A percentile compares a stretch with the other conserved stretches of the same genome.
Evolutionary conservation across 30 jellyfish, hydroid and myxozoan species (phyloP).

Genomic region (Cassiopea andromeda): DNA sequence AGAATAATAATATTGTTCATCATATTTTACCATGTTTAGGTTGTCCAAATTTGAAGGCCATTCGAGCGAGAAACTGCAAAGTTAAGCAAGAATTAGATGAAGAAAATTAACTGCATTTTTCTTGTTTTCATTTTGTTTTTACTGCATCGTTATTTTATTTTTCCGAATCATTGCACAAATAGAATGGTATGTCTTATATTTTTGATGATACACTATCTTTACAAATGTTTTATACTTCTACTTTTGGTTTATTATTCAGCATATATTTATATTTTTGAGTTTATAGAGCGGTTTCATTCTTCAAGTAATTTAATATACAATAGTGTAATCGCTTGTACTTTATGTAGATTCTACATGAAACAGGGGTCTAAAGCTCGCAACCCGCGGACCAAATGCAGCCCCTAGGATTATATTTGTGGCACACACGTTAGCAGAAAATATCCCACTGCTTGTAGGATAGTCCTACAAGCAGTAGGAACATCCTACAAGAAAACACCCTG

Average conservation of each 20-base stretch:
- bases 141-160: neutral
- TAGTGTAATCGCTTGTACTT: too few relatives aligned
- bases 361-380: too few relatives aligned
- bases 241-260: neutral
- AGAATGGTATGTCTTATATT: neutral
- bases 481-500: too few relatives aligned
- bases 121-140: neutral
- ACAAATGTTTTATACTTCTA: neutral
- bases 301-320: too few relatives aligned
- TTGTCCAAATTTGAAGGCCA: constrained; percentile 61
- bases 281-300: neutral
- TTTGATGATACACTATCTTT: neutral
- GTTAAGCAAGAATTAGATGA: constrained; percentile 24
- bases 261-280: neutral
- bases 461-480: too few relatives aligned
- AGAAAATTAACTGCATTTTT: neutral
- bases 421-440: too few relatives aligned
- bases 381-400: too few relatives aligned
- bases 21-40: neutral
- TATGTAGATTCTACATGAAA: too few relatives aligned
- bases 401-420: too few relatives aligned
- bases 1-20: neutral
- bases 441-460: too few relatives aligned
- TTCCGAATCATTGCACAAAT: neutral
- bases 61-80: constrained; percentile 63